Base-by-base conservation (phyloP, 2,888 invertebrate species). In the Acleris emargana region DNA sequence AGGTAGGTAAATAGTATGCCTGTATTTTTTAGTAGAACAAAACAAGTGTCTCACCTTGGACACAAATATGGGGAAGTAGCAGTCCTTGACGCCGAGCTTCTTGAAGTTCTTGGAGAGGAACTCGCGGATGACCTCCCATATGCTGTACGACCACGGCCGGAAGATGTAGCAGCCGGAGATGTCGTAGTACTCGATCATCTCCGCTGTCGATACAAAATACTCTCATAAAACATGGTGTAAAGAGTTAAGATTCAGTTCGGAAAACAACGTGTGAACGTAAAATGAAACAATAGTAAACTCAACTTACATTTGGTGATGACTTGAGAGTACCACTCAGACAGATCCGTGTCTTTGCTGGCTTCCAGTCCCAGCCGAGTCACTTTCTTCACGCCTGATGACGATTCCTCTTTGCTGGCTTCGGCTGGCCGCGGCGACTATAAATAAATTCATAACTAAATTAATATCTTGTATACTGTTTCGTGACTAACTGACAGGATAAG, bases 151-250 rank as follows among this genome's bases (percentile, higher is more conserved):
- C 99, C 99, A 99, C 11, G 99, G 99, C 20, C 99, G 95, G 60
- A 99, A 94, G 76, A 99, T 98, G 88, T 99, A 99, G 88, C 99
- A 99, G 0, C 99, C 99, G 59, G 99, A 99, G 5, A 99, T 98
- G 87, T 99, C 99, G 84, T 99, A 99, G 91, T 99, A 99, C 84
- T 99, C 99, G 62, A 99, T 99, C 95, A 99, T 95, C 89, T 99
- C 99, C 52, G 98, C 92, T 92, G 80, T 45, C 22, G 62, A n/a
- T 25, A 16, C 4, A 3, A 13, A 38, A 38, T 13, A 38, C 13
- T 38, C 6, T 0, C 7, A 7, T 25, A 25, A 25, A 25, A 25
- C 1, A 25, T 6, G 1, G 25, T 7, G 25, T 25, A 25, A 6
- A 7, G 6, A 1, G 1, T 1, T 5, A 25, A 25, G 5, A 25